phyloP scores from a whole-genome alignment of 2,797 vertebrate genomes.

The Tympanoctomys barrerae region DNA sequence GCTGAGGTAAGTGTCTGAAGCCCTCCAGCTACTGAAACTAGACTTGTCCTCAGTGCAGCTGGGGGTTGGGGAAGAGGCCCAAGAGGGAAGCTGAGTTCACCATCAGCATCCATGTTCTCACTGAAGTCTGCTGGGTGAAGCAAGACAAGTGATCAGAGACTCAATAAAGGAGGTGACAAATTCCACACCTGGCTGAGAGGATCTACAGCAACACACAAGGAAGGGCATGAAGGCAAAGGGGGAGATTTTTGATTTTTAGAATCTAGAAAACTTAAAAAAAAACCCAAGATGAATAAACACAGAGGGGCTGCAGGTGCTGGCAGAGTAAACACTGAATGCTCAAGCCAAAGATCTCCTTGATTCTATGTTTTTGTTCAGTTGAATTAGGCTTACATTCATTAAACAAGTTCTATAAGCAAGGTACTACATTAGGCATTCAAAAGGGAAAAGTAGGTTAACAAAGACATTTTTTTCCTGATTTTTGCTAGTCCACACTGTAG shows the following conservation, averaged over 20 bases:
- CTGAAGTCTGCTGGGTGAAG: neutral
- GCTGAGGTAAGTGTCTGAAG: neutral
- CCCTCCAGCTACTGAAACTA: neutral
- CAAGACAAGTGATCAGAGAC: neutral
- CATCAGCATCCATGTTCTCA: neutral
- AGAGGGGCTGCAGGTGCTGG: neutral
- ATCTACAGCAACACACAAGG: neutral
- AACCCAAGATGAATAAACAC: neutral
- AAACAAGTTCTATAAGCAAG: conserved; percentile 14
- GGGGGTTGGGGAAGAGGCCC: neutral
- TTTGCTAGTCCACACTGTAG: neutral
- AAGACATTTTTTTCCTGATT: neutral
- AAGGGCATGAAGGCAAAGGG: neutral
- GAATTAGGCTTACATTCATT: neutral
- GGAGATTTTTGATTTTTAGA: neutral
- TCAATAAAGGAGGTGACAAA: neutral
- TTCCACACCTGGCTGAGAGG: neutral
- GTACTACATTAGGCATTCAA: neutral
- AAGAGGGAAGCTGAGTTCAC: neutral
- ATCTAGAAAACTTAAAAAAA: neutral
- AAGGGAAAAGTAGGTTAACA: neutral
- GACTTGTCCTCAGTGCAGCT: neutral
- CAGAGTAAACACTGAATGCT: neutral
- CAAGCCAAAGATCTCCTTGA: neutral
- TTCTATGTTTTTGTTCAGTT: neutral